A percentile compares a stretch with the other conserved stretches of the same genome.
These are phyloP conservation scores for Pyrocoelia pectoralis DNA, from an alignment of 2,888 invertebrate genomes.

Conservation along the genomic window DNA sequence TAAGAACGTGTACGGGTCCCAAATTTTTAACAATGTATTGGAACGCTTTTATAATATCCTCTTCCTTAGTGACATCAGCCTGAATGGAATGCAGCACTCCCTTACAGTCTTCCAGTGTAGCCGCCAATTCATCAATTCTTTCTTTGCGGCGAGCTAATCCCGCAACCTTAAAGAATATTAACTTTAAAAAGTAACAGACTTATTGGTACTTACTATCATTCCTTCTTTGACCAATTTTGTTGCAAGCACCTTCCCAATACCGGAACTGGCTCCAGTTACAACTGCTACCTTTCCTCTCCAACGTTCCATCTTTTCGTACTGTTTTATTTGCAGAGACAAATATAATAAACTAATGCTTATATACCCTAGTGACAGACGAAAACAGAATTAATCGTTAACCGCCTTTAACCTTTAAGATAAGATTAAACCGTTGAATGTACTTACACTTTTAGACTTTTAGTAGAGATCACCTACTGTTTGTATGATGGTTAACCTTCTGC, in stretches of 20 bases:
- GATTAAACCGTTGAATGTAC: no score
- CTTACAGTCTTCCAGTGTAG: conserved; percentile 22
- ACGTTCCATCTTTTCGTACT: conserved; percentile 15
- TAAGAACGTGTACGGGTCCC: conserved; percentile 41
- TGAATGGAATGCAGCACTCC: conserved; percentile 37
- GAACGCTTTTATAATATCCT: conserved; percentile 41
- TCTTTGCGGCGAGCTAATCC: conserved; percentile 39
- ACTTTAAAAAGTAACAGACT: not conserved
- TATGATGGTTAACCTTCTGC: no score
- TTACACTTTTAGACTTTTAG: no score
- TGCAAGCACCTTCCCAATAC: conserved; percentile 12
- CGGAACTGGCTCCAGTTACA: conserved; percentile 17
- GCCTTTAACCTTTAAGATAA: no score
- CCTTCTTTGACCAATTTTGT: conserved; percentile 14
- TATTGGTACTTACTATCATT: not conserved
- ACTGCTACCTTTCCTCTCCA: conserved; percentile 14
- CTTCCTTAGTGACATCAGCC: conserved; percentile 40
- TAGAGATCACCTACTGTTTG: no score
- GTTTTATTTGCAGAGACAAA: no score
- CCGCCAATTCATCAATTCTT: conserved; percentile 28
- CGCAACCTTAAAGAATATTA: conserved; percentile 31
- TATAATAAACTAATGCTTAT: no score
- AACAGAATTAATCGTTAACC: no score
- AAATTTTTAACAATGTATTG: conserved; percentile 39
- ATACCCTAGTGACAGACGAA: no score